Conservation (phyloP, 1,140 invertebrate genomes). For the Aricia agestis region DNA sequence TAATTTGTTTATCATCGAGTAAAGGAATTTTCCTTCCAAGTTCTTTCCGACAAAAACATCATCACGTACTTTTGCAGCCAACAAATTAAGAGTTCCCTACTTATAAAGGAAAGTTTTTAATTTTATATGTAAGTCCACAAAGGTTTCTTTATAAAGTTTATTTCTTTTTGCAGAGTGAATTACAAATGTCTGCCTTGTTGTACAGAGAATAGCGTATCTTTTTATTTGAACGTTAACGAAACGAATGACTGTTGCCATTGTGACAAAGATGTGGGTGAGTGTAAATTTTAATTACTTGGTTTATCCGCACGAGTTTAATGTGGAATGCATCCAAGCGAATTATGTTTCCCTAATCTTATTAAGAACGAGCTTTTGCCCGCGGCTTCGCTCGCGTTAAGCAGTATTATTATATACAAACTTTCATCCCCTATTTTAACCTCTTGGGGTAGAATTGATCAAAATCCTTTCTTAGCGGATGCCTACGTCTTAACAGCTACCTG, state of each 20-base stretch:
- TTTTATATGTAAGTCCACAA: constrained; percentile 13
- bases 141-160: constrained; percentile 20
- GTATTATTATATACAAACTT: too few species aligned
- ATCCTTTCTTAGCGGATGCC: too few species aligned
- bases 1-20: too few species aligned
- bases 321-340: background rate
- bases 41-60: constrained; percentile 11
- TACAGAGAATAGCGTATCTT: constrained; percentile 58
- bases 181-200: constrained; percentile 85
- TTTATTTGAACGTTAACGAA: constrained; percentile 52
- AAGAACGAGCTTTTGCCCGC: too few species aligned
- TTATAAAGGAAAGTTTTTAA: constrained; percentile 14
- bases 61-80: constrained; percentile 16
- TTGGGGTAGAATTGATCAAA: too few species aligned
- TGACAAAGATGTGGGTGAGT: constrained; percentile 81
- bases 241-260: constrained; percentile 79
- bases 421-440: too few species aligned
- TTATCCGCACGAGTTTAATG: background rate
- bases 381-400: too few species aligned
- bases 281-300: constrained; percentile 15
- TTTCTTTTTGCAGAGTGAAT: constrained; percentile 74
- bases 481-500: too few species aligned
- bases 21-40: background rate
- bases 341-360: background rate
- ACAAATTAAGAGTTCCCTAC: constrained; percentile 1